A percentile compares a stretch with the other conserved stretches of the same genome.
Conservation (phyloP, 2,797 vertebrate species). For the Megaceryle alcyon region DNA sequence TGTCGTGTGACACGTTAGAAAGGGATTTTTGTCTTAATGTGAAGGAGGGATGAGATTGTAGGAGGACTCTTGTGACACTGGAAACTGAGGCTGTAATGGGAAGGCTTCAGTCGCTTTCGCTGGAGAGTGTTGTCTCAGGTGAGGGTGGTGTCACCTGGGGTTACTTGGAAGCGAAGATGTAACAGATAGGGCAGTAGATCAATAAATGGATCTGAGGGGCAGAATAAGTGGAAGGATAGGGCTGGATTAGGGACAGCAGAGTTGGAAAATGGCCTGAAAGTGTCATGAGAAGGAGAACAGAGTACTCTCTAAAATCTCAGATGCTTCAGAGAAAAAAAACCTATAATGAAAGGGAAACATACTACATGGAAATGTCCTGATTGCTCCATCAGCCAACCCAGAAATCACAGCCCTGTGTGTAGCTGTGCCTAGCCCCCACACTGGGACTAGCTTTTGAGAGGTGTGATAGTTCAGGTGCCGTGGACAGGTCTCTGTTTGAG, state of each 20-base stretch:
- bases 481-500: not conserved
- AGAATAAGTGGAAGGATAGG: not conserved
- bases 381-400: not conserved
- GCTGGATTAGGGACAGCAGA: not conserved
- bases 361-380: fast-evolving
- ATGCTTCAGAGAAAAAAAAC: not conserved
- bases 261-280: not conserved
- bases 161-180: not conserved
- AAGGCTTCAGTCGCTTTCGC: not conserved
- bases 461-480: not conserved
- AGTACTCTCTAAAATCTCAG: not conserved
- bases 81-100: not conserved
- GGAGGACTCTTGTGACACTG: not conserved
- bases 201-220: not conserved
- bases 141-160: not conserved
- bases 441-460: not conserved
- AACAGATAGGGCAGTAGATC: not conserved
- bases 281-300: not conserved
- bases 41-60: not conserved
- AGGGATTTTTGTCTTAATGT: not conserved
- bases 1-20: not conserved
- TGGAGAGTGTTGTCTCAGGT: not conserved
- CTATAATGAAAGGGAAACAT: not conserved
- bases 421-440: not conserved
- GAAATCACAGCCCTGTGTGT: fast-evolving